These are phyloP conservation scores for Pseudotriccus pelzelni DNA, from an alignment of 2,797 vertebrate genomes.

Conservation along the genomic window DNA sequence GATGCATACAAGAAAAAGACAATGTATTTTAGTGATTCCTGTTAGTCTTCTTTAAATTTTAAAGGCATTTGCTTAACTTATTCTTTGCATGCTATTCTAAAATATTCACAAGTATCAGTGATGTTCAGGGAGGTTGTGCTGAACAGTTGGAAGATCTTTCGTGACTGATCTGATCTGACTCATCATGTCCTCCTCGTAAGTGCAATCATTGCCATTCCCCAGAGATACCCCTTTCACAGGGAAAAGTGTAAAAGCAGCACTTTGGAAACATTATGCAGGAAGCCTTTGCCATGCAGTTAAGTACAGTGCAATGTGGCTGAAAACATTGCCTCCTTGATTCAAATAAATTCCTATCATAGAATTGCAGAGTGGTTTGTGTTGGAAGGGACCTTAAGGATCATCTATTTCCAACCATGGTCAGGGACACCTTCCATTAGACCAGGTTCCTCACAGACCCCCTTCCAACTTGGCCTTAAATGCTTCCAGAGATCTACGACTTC, in stretches of 20 bases:
- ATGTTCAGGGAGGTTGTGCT: not conserved
- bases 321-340: not conserved
- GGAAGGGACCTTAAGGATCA: not conserved
- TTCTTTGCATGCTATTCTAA: not conserved
- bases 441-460: not conserved
- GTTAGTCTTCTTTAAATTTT: not conserved
- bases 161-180: not conserved
- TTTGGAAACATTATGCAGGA: not conserved
- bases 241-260: not conserved
- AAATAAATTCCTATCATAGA: not conserved
- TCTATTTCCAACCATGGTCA: not conserved
- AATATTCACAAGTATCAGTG: not conserved
- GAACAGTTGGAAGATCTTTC: not conserved
- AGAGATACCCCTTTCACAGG: not conserved
- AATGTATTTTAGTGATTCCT: not conserved
- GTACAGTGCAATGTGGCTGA: not conserved
- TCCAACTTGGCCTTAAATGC: not conserved
- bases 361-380: not conserved
- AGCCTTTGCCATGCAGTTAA: not conserved
- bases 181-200: not conserved
- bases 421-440: not conserved
- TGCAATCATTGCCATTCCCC: not conserved
- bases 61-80: not conserved
- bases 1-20: not conserved
- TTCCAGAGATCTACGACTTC: not conserved